Evolutionary conservation across 2,113 vertebrate genomes (phyloP).

Genomic region (Trogon melanurus): DNA sequence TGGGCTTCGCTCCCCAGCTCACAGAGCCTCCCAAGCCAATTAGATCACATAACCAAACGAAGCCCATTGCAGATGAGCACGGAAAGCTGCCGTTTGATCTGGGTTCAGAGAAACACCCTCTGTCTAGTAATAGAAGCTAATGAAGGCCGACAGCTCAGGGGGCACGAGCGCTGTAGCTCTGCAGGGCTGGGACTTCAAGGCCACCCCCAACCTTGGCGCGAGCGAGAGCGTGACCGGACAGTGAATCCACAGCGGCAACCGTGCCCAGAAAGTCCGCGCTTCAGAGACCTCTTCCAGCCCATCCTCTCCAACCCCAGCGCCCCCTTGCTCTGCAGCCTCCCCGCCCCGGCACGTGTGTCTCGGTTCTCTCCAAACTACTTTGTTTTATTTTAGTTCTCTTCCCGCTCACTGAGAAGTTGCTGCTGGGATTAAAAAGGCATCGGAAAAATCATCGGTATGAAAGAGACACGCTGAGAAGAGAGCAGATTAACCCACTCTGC

Average conservation of each 20-base stretch:
- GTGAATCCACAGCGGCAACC: not conserved
- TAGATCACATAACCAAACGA: not conserved
- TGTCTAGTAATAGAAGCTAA: not conserved
- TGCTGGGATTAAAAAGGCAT: slow-evolving; percentile 52
- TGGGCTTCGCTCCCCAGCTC: not conserved
- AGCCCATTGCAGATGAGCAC: not conserved
- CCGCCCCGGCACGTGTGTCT: not conserved
- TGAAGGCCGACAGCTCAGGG: not conserved
- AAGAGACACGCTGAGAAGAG: slow-evolving; percentile 25
- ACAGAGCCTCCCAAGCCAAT: not conserved
- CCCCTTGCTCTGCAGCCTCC: not conserved
- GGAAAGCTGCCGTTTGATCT: not conserved
- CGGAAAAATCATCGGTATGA: not conserved
- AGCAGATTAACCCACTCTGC: slow-evolving; percentile 45
- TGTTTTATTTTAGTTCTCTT: not conserved
- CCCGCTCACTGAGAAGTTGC: not conserved
- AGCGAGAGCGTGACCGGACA: not conserved
- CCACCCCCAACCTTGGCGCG: not conserved
- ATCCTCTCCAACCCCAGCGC: not conserved
- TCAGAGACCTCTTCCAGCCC: not conserved
- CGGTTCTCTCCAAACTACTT: not conserved
- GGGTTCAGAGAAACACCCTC: not conserved
- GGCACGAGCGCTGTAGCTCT: not conserved
- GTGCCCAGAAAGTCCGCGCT: not conserved
- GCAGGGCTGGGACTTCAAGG: slow-evolving; percentile 1